Percentiles rank a stretch among this genome's conserved stretches.
These are phyloP conservation scores for Mesoclemmys tuberculata DNA, from an alignment of 2,113 vertebrate genomes.

Conservation along the genomic window DNA sequence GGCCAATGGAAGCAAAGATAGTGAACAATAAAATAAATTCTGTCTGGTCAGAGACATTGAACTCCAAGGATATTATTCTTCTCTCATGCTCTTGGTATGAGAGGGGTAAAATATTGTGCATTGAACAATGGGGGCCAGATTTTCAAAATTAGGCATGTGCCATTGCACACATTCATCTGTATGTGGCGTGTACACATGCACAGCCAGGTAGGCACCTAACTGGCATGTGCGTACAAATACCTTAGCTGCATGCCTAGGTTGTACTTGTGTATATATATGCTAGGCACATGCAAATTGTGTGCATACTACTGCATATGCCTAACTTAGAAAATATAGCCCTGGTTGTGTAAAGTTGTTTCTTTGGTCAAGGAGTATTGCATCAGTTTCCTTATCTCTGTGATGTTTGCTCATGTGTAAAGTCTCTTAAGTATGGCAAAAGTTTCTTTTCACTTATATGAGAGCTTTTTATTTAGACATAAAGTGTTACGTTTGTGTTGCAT, in stretches of 20 bases:
- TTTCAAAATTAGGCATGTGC: not conserved
- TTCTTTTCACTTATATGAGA: not conserved
- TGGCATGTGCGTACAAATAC: not conserved
- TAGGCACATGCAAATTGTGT: not conserved
- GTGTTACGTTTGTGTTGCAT: slow-evolving; percentile 40
- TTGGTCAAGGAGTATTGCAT: not conserved
- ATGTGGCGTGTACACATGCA: not conserved
- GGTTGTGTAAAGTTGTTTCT: not conserved
- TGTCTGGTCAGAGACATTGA: slow-evolving; percentile 49
- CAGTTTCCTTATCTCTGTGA: not conserved
- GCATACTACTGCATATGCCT: not conserved
- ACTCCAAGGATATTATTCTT: slow-evolving; percentile 42
- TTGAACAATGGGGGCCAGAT: not conserved
- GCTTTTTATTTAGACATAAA: not conserved
- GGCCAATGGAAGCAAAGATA: slow-evolving; percentile 48
- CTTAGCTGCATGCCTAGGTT: slow-evolving; percentile 8
- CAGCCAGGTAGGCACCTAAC: not conserved
- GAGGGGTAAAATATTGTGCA: not conserved
- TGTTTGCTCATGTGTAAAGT: not conserved
- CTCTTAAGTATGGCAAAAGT: slow-evolving; percentile 15
- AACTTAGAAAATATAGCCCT: not conserved
- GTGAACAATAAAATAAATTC: slow-evolving; percentile 23
- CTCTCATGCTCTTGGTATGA: slow-evolving; percentile 41
- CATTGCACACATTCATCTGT: not conserved
- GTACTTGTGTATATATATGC: not conserved